Percentiles rank a stretch among this genome's conserved stretches.
phyloP scores from a whole-genome alignment of 2,113 vertebrate genomes.

The Leuciscus idus region DNA sequence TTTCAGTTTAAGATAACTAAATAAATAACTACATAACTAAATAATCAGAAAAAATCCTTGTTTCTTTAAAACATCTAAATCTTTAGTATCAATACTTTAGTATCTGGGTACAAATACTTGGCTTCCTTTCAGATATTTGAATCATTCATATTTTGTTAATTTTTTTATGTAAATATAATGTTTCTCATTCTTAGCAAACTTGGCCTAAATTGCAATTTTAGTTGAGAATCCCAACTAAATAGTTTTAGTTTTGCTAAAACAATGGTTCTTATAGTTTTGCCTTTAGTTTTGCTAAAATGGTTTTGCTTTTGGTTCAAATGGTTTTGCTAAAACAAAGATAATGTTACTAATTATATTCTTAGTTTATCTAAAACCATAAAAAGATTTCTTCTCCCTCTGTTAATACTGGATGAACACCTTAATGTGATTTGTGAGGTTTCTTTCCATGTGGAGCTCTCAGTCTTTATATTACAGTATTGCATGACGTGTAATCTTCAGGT shows the following conservation, averaged over 20 bases:
- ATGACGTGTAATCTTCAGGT: slow-evolving; percentile 66
- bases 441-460: slow-evolving; percentile 46
- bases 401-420: slow-evolving; percentile 66
- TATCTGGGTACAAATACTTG: neutral
- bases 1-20: no score
- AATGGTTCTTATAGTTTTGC: neutral
- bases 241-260: neutral
- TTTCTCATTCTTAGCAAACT: neutral
- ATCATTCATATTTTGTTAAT: neutral
- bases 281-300: no score
- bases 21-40: no score
- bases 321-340: neutral
- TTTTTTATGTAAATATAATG: no score
- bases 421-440: slow-evolving; percentile 46
- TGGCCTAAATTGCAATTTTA: neutral
- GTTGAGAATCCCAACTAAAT: neutral
- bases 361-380: neutral
- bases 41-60: neutral
- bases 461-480: slow-evolving; percentile 64
- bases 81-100: neutral
- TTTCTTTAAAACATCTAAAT: neutral
- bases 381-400: neutral
- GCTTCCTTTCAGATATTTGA: neutral
- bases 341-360: neutral
- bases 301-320: no score